phyloP scores from a whole-genome alignment of 2,888 invertebrate genomes.

The Nymphalis polychloros region DNA sequence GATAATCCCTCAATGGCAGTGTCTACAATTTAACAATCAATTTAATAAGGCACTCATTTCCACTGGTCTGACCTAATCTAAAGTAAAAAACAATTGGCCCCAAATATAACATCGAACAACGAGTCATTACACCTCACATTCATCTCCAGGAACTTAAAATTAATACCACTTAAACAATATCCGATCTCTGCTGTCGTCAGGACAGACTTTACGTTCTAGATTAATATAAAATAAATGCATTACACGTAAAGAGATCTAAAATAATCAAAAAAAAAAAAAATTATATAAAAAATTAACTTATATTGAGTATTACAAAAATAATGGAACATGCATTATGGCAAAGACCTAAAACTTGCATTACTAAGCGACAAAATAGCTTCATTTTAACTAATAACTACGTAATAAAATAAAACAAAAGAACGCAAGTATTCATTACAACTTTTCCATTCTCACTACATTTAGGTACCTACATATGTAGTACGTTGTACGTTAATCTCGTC shows the following conservation, averaged over 20 bases:
- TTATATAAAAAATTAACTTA: conserved; percentile 65
- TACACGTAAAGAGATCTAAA: conserved; percentile 81
- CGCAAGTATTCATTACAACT: conserved; percentile 41
- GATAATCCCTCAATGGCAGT: conserved; percentile 60
- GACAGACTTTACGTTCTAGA: conserved; percentile 62
- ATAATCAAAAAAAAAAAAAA: conserved; percentile 74
- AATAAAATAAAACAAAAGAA: conserved; percentile 46
- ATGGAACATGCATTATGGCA: conserved; percentile 83
- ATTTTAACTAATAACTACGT: conserved; percentile 67
- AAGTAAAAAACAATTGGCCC: conserved; percentile 60
- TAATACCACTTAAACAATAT: conserved; percentile 50
- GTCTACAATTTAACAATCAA: conserved; percentile 51
- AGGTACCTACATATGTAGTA: conserved; percentile 28
- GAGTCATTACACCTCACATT: conserved; percentile 50
- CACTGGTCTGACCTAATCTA: conserved; percentile 51
- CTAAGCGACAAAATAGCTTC: conserved; percentile 78
- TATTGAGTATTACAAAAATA: conserved; percentile 80
- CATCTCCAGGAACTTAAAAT: conserved; percentile 64
- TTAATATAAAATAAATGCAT: conserved; percentile 78
- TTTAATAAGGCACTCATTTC: conserved; percentile 66
- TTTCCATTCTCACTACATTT: conserved; percentile 37
- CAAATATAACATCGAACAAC: conserved; percentile 53
- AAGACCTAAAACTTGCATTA: conserved; percentile 78
- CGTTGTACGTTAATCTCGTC: conserved; percentile 34
- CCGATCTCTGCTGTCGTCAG: conserved; percentile 53